A percentile compares a stretch with the other conserved stretches of the same genome.
phyloP scores from a whole-genome alignment of 1,140 invertebrate species.

The Drosophila ogumai region DNA sequence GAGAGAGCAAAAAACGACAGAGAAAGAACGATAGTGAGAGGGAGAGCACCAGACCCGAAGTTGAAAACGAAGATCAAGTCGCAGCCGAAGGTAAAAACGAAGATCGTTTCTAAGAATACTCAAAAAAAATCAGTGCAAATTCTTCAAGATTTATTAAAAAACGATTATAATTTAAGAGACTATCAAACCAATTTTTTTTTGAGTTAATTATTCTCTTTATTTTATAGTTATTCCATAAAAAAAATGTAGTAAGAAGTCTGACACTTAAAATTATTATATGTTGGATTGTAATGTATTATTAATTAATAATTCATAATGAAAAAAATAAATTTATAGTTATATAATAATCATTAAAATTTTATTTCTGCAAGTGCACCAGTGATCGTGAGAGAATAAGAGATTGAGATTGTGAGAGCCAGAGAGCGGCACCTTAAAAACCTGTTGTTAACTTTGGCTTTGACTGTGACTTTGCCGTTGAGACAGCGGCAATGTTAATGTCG shows the following conservation, averaged over 20 bases:
- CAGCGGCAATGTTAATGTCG: conserved; percentile 55
- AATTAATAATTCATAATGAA: no score
- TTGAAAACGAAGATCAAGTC: conserved; percentile 28
- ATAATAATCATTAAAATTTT: no score
- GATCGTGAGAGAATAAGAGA: conserved; percentile 20
- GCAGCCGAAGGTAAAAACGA: conserved; percentile 26
- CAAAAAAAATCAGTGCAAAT: background rate
- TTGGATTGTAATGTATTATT: no score
- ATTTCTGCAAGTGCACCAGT: background rate
- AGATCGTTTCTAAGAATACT: conserved; percentile 6
- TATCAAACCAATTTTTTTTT: no score
- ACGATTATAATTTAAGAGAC: no score
- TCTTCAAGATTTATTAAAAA: no score
- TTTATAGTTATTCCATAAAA: no score
- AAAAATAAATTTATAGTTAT: background rate
- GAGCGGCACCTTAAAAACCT: conserved; percentile 46
- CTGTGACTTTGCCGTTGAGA: conserved; percentile 75
- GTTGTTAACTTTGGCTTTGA: conserved; percentile 76
- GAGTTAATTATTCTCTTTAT: no score
- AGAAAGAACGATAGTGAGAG: conserved; percentile 19
- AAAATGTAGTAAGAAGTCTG: no score
- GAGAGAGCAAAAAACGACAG: conserved; percentile 20
- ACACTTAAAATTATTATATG: no score
- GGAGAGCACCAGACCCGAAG: conserved; percentile 2
- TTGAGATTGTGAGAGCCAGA: conserved; percentile 10